Evolutionary conservation across 2,797 vertebrate species (phyloP).

Genomic region (Carcharodon carcharias): DNA sequence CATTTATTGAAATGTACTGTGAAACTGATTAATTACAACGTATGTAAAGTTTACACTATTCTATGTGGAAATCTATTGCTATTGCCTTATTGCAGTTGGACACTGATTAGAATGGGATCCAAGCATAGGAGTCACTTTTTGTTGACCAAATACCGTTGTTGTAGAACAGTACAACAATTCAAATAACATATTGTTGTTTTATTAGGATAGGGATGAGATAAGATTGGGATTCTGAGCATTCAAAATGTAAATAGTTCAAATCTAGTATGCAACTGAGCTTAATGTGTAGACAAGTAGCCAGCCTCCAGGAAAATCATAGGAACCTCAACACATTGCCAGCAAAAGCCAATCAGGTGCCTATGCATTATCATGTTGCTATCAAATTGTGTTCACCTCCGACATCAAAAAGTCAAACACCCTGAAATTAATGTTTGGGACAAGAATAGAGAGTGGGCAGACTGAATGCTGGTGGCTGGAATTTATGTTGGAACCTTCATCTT

Average conservation of each 20-base stretch:
- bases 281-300: background rate
- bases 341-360: background rate
- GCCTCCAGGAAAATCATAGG: background rate
- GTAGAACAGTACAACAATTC: background rate
- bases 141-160: background rate
- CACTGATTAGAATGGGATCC: background rate
- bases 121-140: background rate
- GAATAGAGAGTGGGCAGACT: background rate
- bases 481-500: background rate
- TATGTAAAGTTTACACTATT: background rate
- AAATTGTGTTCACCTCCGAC: background rate
- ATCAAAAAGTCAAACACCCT: background rate
- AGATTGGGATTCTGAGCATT: background rate
- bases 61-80: background rate
- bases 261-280: background rate
- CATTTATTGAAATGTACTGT: background rate
- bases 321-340: background rate
- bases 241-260: background rate
- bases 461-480: background rate
- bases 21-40: background rate
- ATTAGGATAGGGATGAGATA: background rate
- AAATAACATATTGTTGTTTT: background rate
- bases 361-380: background rate
- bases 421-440: background rate
- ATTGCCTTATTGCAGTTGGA: background rate